These are phyloP conservation scores for Orchesella flavescens DNA, from an alignment of 2,888 invertebrate genomes.

Conservation along the genomic window DNA sequence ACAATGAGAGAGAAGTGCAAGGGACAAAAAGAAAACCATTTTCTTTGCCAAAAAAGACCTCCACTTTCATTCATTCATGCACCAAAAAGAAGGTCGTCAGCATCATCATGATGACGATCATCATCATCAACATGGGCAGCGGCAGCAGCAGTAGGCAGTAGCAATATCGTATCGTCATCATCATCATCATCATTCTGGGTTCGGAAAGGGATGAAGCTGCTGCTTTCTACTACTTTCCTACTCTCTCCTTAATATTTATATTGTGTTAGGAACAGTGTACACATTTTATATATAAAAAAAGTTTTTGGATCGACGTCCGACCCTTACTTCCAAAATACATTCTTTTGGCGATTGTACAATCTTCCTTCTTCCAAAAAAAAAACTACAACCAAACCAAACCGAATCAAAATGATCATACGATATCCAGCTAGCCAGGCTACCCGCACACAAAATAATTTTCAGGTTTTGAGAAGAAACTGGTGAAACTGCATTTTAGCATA, in stretches of 20 bases:
- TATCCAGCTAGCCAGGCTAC: no score
- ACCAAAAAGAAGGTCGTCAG: constrained; percentile 59
- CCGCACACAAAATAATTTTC: not conserved
- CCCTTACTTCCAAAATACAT: constrained; percentile 6
- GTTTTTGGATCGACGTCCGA: no score
- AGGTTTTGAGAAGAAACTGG: not conserved
- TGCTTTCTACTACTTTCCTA: no score
- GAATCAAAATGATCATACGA: no score
- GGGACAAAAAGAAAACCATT: constrained; percentile 41
- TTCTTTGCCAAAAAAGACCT: constrained; percentile 53
- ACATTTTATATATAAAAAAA: no score
- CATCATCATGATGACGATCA: constrained; percentile 46
- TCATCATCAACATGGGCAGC: constrained; percentile 36
- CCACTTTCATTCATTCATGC: constrained; percentile 52
- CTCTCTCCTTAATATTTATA: no score
- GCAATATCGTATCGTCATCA: no score
- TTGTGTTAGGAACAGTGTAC: no score
- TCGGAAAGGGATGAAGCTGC: no score
- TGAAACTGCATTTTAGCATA: constrained; percentile 33
- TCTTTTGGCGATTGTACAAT: constrained; percentile 15
- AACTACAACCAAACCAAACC: not conserved
- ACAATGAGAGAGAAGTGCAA: constrained; percentile 26
- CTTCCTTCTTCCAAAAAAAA: not conserved
- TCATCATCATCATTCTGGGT: no score
- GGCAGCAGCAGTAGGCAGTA: constrained; percentile 18